Evolutionary conservation across 2,888 invertebrate genomes (phyloP), one percentile per base, ranked within the genome.

Genomic region (Drosophila pseudotakahashii): DNA sequence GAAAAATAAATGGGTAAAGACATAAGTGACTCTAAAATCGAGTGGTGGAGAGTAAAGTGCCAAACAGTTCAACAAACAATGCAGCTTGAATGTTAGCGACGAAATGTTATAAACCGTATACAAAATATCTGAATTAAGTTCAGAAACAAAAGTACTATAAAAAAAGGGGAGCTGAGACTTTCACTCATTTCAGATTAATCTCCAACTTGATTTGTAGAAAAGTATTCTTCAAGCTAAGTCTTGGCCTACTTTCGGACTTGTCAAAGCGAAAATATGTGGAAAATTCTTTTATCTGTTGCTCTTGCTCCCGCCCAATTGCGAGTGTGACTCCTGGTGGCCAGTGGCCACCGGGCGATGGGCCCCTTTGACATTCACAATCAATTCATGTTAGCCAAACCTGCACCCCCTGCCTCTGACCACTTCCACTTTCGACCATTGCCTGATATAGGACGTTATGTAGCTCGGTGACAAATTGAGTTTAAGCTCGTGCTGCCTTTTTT

Each of bases 381-480:
- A 61, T 58, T 47, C 36, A 19, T 30, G 45, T 30, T 14, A 10
- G 19, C 45, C 58, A 32, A 19, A 37, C 30, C 14, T 34, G 7
- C 23, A 54, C 41, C 30, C 57, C 7, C 30, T 30, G 30, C 30
- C 30, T 7, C 30, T 26, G 7, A 7, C 32, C 19, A 6, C 11
- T 11, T 1, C 16, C 11, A 13, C 2, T 10, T 10, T 11, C 10
- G 10, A 11, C 30, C 19, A 19, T 16, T 16, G 34, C 42, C 14
- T 55, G 55, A 47, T 32, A 32, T 30, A 57, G 30, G 30, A 57
- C 19, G 45, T n/a, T 36, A 37, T 51, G 23, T 9, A 32, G 62
- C 44, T 51, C 51, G 14, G 37, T n/a, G 32, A 37, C 50, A 62
- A 51, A 63, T 62, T 62, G 64, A 64, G 62, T 64, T 64, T 44